Evolutionary conservation across 1,140 invertebrate genomes (phyloP), one percentile per base, ranked within the genome.

Genomic region (Ooceraea biroi): DNA sequence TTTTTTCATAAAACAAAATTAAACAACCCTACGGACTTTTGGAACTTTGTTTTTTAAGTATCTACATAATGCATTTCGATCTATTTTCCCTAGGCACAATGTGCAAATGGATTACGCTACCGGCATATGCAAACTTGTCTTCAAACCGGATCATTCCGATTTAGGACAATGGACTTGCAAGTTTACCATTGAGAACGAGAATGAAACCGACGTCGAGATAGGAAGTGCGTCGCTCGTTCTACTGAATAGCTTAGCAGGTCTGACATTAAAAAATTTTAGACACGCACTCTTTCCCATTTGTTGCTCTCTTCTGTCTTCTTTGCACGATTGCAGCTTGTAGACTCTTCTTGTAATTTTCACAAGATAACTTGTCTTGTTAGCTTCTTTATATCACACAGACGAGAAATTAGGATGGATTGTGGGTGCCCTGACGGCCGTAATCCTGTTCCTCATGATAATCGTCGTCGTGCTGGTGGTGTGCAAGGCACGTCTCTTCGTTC

Each of bases 141-240:
- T 94, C 63, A 92, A 91, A 71, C 92, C 93, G 2, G 90, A 92
- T 73, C 83, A 88, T 36, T 69, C 82, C 7, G 94, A 94, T 89
- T 83, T 94, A n/a, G 94, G 94, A n/a, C 69, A 91, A 22, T 94
- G 94, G 94, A 90, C 82, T 11, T 94, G 94, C 50, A 92, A 73
- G 84, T 94, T 94, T 61, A 88, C 89, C 0, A 8, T 92, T 10
- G 25, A 72, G 0, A 86, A 63, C 44, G 76, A 88, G 41, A 80
- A 91, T 4, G 60, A 36, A 7, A 36, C 84, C 1, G 76, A 90
- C 1, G 82, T 88, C 11, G 90, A 92, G 17, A 55, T 94, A 25
- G 92, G 92, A 78, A 91, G 86, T 60, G 91, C 92, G 3, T 86
- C 91, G 0, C 71, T 94, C 17, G 69, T 93, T 76, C 68, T 94